Evolutionary conservation across 2,888 invertebrate species (phyloP), one percentile per base, ranked within the genome.

Genomic region (Lithophane socia): DNA sequence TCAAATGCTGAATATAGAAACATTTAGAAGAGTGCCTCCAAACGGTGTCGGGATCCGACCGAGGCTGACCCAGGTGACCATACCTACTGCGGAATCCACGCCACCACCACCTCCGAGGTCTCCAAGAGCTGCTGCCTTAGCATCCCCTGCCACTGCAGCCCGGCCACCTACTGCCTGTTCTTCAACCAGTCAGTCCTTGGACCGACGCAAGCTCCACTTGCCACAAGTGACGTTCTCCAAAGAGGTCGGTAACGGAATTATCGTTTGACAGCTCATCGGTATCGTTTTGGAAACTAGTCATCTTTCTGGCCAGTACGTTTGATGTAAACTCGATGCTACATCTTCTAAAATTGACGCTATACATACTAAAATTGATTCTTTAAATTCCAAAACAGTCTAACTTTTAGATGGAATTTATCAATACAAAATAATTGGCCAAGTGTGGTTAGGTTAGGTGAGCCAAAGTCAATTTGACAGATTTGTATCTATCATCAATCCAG

Each of bases 171-270:
- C 98, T 0, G 98, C 98, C 49, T 98, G 98, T 91, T 98, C 98
- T 24, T 97, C 97, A 7, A 97, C 98, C 80, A 97, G 98, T 84
- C 96, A 97, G 87, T 96, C 96, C 1, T 91, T 97, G 37, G 97
- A 97, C 91, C 94, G 97, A 90, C 97, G 98, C 93, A 97, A 98
- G 90, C 96, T 98, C 42, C 97, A 98, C 89, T 95, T 98, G 90
- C 98, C 98, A 37, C 98, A 98, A 97, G 98, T 99, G 93, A 98
- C 98, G 73, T 98, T 98, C 96, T 98, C 98, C 92, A 98, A 98
- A 94, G 98, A 99, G 98, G 98, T 99, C 97, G 98, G 98, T 98
- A 98, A 97, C 90, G 98, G 98, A 83, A 98, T 98, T 90, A 97
- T 98, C 91, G 98, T 98, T 89, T 98, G 96, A 97, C 73, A 80